A percentile compares a stretch with the other conserved stretches of the same genome.
phyloP scores from a whole-genome alignment of 2,113 vertebrate genomes.

The Diadophis punctatus region DNA sequence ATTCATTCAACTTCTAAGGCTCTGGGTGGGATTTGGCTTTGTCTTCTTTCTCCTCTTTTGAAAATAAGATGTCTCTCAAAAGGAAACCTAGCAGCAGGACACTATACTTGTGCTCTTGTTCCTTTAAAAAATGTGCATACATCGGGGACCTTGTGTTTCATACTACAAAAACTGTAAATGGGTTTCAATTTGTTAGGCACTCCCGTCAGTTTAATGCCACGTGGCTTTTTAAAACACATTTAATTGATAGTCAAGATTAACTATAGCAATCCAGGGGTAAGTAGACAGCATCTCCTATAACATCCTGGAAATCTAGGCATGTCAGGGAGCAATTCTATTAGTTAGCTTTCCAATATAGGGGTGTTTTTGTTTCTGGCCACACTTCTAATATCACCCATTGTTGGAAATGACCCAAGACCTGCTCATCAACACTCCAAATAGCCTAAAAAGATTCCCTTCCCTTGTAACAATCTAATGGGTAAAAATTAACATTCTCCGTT shows the following conservation, averaged over 20 bases:
- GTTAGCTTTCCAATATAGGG: neutral
- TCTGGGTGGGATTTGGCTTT: neutral
- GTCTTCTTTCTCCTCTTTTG: neutral
- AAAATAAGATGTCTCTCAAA: neutral
- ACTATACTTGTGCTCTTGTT: neutral
- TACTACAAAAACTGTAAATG: neutral
- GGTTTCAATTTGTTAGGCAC: neutral
- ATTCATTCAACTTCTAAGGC: neutral
- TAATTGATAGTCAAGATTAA: neutral
- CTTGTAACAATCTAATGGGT: neutral
- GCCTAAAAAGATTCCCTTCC: neutral
- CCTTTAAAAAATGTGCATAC: neutral
- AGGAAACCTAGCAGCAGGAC: neutral
- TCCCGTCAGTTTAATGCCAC: neutral
- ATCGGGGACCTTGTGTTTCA: neutral
- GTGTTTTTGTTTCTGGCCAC: neutral
- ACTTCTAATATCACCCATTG: neutral
- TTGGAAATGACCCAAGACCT: neutral
- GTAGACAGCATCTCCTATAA: neutral
- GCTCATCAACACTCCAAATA: neutral
- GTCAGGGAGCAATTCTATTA: neutral
- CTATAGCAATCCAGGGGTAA: neutral
- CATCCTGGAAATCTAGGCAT: neutral
- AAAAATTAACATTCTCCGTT: neutral
- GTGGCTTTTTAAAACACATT: neutral